Evolutionary conservation across 2,113 vertebrate genomes (phyloP), one percentile per base, ranked within the genome.

Genomic region (Chionodraco myersi): DNA sequence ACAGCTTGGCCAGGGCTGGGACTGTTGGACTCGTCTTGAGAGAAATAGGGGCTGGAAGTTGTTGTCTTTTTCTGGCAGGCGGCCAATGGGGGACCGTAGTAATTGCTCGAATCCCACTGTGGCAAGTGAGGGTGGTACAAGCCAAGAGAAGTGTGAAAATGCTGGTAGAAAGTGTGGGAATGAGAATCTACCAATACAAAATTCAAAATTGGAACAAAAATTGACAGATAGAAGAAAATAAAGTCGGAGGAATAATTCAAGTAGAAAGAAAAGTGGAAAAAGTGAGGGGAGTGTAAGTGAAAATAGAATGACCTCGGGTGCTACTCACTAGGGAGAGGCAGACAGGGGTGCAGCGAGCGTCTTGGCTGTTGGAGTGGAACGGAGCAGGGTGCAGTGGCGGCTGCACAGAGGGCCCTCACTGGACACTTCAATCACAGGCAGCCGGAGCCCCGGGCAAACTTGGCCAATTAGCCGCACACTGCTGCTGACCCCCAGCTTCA

Each of bases 381-480:
- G 75, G 89, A 91, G 77, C 76, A 78, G 90, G 87, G 86, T 82
- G 89, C 85, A 82, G 86, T 47, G n/a, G 77, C 47, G 62, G 77
- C 85, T 79, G 77, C 88, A 84, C 90, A 76, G 75, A 61, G 63
- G 80, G 82, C 77, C 84, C 90, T 91, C 82, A 23, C 88, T 78
- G 89, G 91, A 92, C 92, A 79, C 91, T 93, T 94, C 93, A 94
- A 93, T 93, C 91, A 91, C 84, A 89, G 88, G 86, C 86, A 91
- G 90, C 92, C 87, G 6, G 53, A 91, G 87, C 93, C 87, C 83
- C 73, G 61, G 89, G 93, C 90, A 91, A 93, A 92, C 88, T 89
- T 88, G 87, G 91, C 94, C 93, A 94, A 94, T 94, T 94, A 94
- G 92, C 91, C 82, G 70, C 90, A 89, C 90, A 79, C 88, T 85